Percentiles rank a stretch among this genome's conserved stretches.
Conservation (phyloP, 2,797 vertebrate species). For the Anabacerthia variegaticeps region DNA sequence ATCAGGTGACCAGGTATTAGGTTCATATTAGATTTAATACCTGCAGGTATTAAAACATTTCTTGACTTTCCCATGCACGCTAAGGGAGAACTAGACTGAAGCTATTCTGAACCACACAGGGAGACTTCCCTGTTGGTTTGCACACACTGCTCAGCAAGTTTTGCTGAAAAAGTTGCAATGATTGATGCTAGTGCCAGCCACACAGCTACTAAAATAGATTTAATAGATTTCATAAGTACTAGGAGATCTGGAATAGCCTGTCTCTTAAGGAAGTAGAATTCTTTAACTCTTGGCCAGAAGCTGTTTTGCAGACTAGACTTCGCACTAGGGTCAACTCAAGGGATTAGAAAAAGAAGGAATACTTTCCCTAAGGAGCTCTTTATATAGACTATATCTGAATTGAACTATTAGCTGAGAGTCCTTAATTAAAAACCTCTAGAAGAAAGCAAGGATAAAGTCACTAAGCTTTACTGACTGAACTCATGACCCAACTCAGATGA, state of each 20-base stretch:
- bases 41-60: neutral
- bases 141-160: neutral
- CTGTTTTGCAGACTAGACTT: neutral
- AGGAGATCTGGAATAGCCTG: neutral
- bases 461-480: neutral
- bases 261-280: neutral
- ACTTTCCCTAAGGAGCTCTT: neutral
- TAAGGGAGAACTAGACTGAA: neutral
- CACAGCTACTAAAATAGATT: neutral
- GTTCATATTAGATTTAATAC: neutral
- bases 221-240: conserved; percentile 31
- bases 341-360: neutral
- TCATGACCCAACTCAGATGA: neutral
- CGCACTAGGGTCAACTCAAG: neutral
- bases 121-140: neutral
- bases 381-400: neutral
- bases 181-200: neutral
- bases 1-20: neutral
- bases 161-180: neutral
- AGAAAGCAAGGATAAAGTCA: neutral
- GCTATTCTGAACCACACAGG: neutral
- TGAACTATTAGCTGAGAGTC: neutral
- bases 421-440: neutral
- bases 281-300: neutral
- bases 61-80: fast-evolving